Base-by-base conservation (phyloP, 2,888 invertebrate genomes). In the Ophion costatus region DNA sequence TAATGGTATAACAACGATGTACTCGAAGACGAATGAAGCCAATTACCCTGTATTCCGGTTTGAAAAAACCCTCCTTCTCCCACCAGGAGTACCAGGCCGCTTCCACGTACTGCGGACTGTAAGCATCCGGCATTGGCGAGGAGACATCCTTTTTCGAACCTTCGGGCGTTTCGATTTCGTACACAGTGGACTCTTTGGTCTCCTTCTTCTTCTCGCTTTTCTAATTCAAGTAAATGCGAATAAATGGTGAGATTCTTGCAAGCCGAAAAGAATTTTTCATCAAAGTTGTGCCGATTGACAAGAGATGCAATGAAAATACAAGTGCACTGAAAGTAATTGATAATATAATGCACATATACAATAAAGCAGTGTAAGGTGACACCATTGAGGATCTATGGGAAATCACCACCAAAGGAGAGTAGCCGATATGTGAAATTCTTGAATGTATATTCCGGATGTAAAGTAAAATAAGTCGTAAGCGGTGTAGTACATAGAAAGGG, bases 1-100 rank as follows among this genome's bases (percentile, higher is more conserved):
- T 38, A 38, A 38, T 38, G 9, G 1, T 45, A 75, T 64, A 11
- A 80, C 10, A 57, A 76, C n/a, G n/a, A n/a, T n/a, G 20, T 14
- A 59, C 29, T 29, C 24, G 2, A 10, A n/a, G n/a, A 11, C 1
- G 10, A 9, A 10, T 4, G 17, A 74, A 45, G 29, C n/a, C 57
- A 80, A 63, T 17, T 83, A 85, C 85, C 86, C 97, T 96, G 95
- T 98, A 98, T 95, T 99, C 99, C 4, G 99, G 99, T 93, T 98
- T 98, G 93, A 99, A 99, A 94, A 98, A 99, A 6, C 99, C 99
- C 93, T 97, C 95, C 90, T 98, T 97, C 93, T 99, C 98, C 99
- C 99, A 99, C 99, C 99, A 99, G 56, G 96, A 94, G 92, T 99
- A 99, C 99, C 99, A 99, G 6, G 98, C 98, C 5, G 99, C 98